Evolutionary conservation across 2,113 vertebrate genomes (phyloP), one percentile per base, ranked within the genome.

Genomic region (Monopterus albus): DNA sequence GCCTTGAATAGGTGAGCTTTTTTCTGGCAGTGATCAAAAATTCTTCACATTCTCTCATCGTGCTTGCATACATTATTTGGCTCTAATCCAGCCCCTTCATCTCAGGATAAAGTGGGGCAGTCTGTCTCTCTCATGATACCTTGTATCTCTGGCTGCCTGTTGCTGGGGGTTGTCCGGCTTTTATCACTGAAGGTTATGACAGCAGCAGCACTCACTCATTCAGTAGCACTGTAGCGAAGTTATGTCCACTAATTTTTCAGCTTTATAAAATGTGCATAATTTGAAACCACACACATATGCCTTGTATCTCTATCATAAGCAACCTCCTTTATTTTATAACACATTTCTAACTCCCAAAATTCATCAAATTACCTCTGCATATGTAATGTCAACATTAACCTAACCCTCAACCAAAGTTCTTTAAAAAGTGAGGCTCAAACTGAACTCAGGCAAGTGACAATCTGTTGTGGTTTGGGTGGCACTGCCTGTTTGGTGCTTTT

Each of bases 121-220:
- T 47, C 47, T 43, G 58, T 79, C 56, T 62, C 58, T 61, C 42
- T 69, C 52, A 40, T 18, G 61, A 72, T 55, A 66, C 61, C 62
- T 75, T 68, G 50, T 85, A 74, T 83, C 66, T 66, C 61, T 63
- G 7, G 21, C 55, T 69, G 81, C 53, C 42, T 72, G 65, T n/a
- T 65, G 63, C 58, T 45, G 35, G 42, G 63, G 38, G 38, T 50
- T 51, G 63, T 72, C 80, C 89, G 80, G 43, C 50, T 79, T 72
- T 73, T 72, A 71, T 87, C 78, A 72, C 56, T 56, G 38, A 43
- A 57, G 26, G 46, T 56, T 11, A 5, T 57, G 50, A 72, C 67
- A 78, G 61, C 59, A 29, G 50, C 53, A 65, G 66, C 26, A n/a
- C 15, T 55, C 50, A 40, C 8, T 59, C 56, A 39, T 55, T 42